Base-by-base conservation (phyloP, 2,888 invertebrate genomes). In the Galeopsomyia nigrocyanea region DNA sequence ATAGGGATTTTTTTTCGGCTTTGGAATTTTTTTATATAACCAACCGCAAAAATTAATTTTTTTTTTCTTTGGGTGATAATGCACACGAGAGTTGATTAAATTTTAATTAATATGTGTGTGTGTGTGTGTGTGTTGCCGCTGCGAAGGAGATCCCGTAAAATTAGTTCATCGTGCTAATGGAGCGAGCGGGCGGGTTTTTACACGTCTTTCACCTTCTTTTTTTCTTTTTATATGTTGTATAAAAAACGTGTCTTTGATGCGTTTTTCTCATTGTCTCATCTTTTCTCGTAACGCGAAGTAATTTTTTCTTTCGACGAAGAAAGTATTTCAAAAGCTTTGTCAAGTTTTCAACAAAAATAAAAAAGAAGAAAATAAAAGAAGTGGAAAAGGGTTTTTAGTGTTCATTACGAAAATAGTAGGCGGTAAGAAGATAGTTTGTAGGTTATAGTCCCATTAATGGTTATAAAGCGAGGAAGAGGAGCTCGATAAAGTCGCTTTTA, bases 31-130 rank as follows among this genome's bases (percentile, higher is more conserved):
- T 26, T n/a, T n/a, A n/a, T 26, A 26, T 5, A 39, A 39, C 7
- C 5, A 7, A 10, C 39, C 53, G 53, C 53, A n/a, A 19, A n/a
- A 53, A 19, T 17, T 39, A 39, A 39, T 39, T 39, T 10, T 39
- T 39, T 39, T 39, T 13, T 10, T 7, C 10, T 10, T 13, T 10
- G 39, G 39, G 10, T 7, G 39, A 10, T 39, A 39, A 39, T 39
- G 39, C 39, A 10, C 39, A 17, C 16, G 16, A 6, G 26, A n/a
- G 17, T 17, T 67, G 56, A 66, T 66, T 71, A 71, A 71, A 67
- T 62, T 66, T 67, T 65, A 71, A 62, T 66, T 66, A 71, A 62
- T 65, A 49, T 10, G 22, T 17, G n/a, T 55, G 26, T 9, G 22
- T n/a, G n/a, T n/a, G n/a, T n/a, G n/a, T n/a, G n/a, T 26, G 26